Percentiles rank a stretch among this genome's conserved stretches.
Conservation (phyloP, 2,113 vertebrate species). For the Anguilla rostrata region DNA sequence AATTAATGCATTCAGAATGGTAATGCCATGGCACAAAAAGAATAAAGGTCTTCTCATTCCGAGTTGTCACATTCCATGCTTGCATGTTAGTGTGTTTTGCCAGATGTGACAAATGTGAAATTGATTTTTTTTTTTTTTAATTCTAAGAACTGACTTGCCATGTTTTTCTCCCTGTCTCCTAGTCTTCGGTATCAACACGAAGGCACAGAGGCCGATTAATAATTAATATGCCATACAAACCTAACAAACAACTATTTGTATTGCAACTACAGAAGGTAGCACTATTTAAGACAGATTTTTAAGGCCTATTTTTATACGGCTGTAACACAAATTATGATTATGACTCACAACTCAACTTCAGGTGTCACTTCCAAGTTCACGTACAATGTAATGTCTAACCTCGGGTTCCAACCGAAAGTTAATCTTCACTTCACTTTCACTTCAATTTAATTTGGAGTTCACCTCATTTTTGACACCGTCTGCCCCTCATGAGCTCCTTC, state of each 20-base stretch:
- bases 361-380: too few species aligned
- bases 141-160: background rate
- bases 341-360: too few species aligned
- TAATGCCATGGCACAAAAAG: constrained; percentile 20
- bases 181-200: background rate
- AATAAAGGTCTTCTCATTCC: constrained; percentile 17
- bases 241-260: too few species aligned
- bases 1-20: constrained; percentile 32
- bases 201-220: too few species aligned
- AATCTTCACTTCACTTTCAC: background rate
- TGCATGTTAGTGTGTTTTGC: constrained; percentile 2
- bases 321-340: too few species aligned
- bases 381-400: background rate
- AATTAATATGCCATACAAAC: too few species aligned
- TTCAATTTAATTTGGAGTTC: background rate
- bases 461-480: background rate
- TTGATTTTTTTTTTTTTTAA: background rate
- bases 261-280: too few species aligned
- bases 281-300: too few species aligned
- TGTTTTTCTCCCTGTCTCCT: constrained; percentile 1
- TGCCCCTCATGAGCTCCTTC: background rate
- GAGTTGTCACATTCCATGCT: constrained; percentile 24
- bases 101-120: constrained; percentile 28
- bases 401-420: background rate
- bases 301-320: too few species aligned